Conservation (phyloP, 1,140 invertebrate species). For the Scaptodrosophila lebanonensis region DNA sequence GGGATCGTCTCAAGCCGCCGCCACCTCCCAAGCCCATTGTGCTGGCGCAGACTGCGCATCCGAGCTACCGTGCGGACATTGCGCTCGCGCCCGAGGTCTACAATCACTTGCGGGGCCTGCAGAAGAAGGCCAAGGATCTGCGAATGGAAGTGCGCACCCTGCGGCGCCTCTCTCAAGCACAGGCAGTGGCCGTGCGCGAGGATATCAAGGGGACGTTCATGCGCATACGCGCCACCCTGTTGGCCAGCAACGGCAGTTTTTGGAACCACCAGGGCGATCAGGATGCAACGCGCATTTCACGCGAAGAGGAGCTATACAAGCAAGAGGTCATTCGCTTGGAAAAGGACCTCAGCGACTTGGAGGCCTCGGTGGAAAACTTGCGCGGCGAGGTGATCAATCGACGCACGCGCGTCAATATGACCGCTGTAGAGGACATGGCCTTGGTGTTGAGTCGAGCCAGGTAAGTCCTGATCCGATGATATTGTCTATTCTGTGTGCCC, state of each 20-base stretch:
- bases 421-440: conserved; percentile 97
- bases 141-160: conserved; percentile 91
- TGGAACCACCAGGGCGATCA: conserved; percentile 79
- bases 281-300: conserved; percentile 80
- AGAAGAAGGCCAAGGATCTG: conserved; percentile 94
- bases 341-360: conserved; percentile 95
- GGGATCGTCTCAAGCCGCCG: conserved; percentile 89
- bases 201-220: conserved; percentile 93
- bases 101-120: conserved; percentile 88
- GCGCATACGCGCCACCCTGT: conserved; percentile 85
- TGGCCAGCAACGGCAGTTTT: conserved; percentile 82
- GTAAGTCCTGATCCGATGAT: conserved; percentile 72
- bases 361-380: conserved; percentile 95
- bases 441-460: conserved; percentile 91
- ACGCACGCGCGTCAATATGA: conserved; percentile 96
- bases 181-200: conserved; percentile 93
- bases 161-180: conserved; percentile 91
- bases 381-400: conserved; percentile 96
- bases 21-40: conserved; percentile 90
- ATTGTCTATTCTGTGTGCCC: neutral
- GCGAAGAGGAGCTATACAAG: conserved; percentile 91
- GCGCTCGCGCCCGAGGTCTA: conserved; percentile 89
- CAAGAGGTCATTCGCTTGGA: conserved; percentile 93
- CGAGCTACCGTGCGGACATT: conserved; percentile 81
- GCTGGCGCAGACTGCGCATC: conserved; percentile 79